Percentiles rank a stretch among this genome's conserved stretches.
Conservation (phyloP, 2,797 vertebrate genomes). For the Poeciliopsis paucimaculata region DNA sequence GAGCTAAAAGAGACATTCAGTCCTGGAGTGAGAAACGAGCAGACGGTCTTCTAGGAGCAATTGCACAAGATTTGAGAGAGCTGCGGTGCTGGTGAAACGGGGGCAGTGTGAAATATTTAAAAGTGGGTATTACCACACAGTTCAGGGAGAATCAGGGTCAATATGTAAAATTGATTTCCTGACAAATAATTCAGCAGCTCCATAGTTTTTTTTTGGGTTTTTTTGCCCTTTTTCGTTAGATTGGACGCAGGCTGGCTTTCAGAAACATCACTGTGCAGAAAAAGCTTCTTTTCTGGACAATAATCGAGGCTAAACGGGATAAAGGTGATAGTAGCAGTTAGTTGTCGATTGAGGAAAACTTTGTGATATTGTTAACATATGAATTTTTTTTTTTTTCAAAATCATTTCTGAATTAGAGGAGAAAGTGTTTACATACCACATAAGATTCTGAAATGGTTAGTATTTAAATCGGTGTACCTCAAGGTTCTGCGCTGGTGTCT, state of each 20-base stretch:
- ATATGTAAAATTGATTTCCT: conserved; percentile 7
- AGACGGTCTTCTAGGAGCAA: conserved; percentile 18
- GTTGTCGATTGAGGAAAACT: not conserved
- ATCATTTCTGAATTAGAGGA: not conserved
- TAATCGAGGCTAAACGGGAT: not conserved
- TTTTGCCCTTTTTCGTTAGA: not conserved
- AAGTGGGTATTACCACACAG: conserved; percentile 20
- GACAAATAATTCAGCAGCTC: not conserved
- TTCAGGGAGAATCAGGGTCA: conserved; percentile 1
- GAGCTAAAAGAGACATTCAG: conserved; percentile 50
- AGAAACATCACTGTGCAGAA: not conserved
- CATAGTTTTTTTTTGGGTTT: no score
- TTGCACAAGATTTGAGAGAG: conserved; percentile 19
- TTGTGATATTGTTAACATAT: not conserved
- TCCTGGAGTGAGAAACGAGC: conserved; percentile 34
- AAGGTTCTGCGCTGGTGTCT: not conserved
- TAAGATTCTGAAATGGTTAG: no score
- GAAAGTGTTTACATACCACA: not conserved
- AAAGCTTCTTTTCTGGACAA: not conserved
- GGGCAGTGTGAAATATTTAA: conserved; percentile 29
- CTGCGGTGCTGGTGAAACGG: not conserved
- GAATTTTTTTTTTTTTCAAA: not conserved
- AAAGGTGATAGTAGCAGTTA: not conserved
- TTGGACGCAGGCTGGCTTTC: not conserved
- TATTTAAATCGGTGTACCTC: not conserved